These are phyloP conservation scores for Notocelia uddmanniana DNA, from an alignment of 2,888 invertebrate species.

Conservation along the genomic window DNA sequence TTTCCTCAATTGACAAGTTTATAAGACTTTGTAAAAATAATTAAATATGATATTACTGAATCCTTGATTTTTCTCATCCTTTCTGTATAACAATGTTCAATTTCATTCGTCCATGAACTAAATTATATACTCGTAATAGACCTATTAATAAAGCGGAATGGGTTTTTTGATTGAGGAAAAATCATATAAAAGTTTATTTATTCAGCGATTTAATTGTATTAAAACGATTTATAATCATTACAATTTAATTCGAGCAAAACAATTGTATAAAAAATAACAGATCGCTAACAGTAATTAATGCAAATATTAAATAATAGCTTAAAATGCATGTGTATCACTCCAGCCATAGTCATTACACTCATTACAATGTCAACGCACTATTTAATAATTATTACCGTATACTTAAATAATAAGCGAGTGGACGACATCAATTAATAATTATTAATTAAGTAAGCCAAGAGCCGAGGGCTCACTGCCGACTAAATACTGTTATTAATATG, in stretches of 20 bases:
- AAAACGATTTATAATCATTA: constrained; percentile 30
- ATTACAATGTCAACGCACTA: constrained; percentile 20
- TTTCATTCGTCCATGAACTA: too few relatives aligned
- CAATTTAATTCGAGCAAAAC: constrained; percentile 28
- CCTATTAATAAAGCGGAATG: not conserved
- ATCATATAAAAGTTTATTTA: constrained; percentile 45
- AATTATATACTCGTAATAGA: too few relatives aligned
- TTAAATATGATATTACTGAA: too few relatives aligned
- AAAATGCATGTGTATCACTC: constrained; percentile 39
- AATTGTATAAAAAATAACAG: constrained; percentile 38
- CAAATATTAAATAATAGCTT: constrained; percentile 31
- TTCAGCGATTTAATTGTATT: constrained; percentile 48
- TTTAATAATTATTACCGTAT: constrained; percentile 28
- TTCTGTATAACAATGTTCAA: too few relatives aligned
- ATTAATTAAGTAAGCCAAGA: constrained; percentile 27
- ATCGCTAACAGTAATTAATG: constrained; percentile 31
- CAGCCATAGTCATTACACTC: constrained; percentile 22
- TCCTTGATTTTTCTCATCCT: too few relatives aligned
- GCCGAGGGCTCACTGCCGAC: constrained; percentile 39
- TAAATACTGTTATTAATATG: constrained; percentile 40
- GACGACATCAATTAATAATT: constrained; percentile 6
- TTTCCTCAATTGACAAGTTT: too few relatives aligned
- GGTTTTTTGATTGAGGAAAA: not conserved
- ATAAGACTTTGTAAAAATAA: too few relatives aligned
- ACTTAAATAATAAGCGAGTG: constrained; percentile 28